Evolutionary conservation across 2,888 invertebrate genomes (phyloP), one percentile per base, ranked within the genome.

Genomic region (Diarsia brunnea): DNA sequence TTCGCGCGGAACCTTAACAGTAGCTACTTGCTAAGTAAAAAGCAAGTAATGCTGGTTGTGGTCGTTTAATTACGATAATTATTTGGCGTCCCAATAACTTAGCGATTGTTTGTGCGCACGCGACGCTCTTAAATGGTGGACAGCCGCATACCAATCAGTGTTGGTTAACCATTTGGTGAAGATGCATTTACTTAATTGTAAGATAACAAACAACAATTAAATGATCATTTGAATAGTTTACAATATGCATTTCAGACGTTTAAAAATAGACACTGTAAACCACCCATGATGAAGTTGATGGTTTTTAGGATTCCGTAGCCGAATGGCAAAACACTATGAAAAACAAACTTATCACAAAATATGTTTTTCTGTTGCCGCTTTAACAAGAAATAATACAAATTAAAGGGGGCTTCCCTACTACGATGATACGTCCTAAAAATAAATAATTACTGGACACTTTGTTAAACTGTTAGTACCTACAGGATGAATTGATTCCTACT

Each of bases 61-160:
- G 66, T 73, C 51, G 31, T 69, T 79, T 61, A 74, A n/a, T 58
- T 72, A 51, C 70, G 60, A 63, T 73, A 82, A 82, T 82, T 27
- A 78, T 75, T 79, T 69, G 21, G 38, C 73, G 73, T 83, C 79
- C 73, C 51, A 76, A 76, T 76, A 79, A 79, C 69, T 83, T 49
- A 21, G 49, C 64, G n/a, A 74, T 79, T 69, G 73, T 66, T 71
- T 24, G 14, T 73, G 71, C 49, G 71, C 82, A 83, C 80, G 80
- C 84, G 66, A 83, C 66, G 45, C 14, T 79, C 71, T 74, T 61
- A 70, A 73, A 75, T 71, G 60, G 63, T 74, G 58, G 71, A 60
- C 51, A 76, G n/a, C 45, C 73, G 75, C 70, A 79, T 71, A 65
- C 65, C 70, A n/a, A 47, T 63, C 47, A 58, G 8, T 21, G 60